Evolutionary conservation across 1,140 invertebrate species (phyloP).

Genomic region (Oscheius sp.): DNA sequence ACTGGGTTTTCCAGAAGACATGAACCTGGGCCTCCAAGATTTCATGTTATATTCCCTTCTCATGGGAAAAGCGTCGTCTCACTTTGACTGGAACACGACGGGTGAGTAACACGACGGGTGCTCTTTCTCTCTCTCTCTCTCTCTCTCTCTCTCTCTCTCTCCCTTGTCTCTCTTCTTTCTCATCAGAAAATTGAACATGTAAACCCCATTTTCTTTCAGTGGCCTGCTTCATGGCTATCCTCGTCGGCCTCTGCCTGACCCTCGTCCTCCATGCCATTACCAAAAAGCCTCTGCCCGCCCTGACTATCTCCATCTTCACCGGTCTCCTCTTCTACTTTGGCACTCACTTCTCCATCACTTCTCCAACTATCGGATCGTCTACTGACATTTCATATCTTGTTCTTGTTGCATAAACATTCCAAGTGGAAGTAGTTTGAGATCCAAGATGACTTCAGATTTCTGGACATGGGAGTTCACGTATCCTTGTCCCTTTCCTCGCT

Average conservation of each 20-base stretch:
- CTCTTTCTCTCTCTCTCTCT: too few species aligned
- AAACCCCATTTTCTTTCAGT: slow-evolving; percentile 64
- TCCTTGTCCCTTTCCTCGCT: too few species aligned
- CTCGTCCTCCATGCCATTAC: slow-evolving; percentile 88
- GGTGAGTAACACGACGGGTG: too few species aligned
- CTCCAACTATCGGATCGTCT: slow-evolving; percentile 19
- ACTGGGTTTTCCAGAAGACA: slow-evolving; percentile 64
- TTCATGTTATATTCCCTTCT: slow-evolving; percentile 99
- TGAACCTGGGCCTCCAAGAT: slow-evolving; percentile 88
- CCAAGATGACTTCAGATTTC: too few species aligned
- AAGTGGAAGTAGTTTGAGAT: background rate
- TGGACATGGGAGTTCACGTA: too few species aligned
- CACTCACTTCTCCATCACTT: slow-evolving; percentile 84
- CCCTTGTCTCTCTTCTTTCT: background rate
- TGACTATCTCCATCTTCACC: slow-evolving; percentile 96
- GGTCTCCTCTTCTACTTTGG: slow-evolving; percentile 93
- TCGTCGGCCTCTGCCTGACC: slow-evolving; percentile 93
- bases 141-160: too few species aligned
- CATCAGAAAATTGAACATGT: background rate
- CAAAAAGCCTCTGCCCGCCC: slow-evolving; percentile 78
- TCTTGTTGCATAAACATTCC: background rate
- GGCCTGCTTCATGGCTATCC: slow-evolving; percentile 94
- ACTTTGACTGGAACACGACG: slow-evolving; percentile 98
- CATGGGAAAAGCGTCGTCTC: slow-evolving; percentile 91
- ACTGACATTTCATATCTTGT: slow-evolving; percentile 12